Evolutionary conservation across 2,113 vertebrate species (phyloP).

Genomic region (Gracilinanus agilis): DNA sequence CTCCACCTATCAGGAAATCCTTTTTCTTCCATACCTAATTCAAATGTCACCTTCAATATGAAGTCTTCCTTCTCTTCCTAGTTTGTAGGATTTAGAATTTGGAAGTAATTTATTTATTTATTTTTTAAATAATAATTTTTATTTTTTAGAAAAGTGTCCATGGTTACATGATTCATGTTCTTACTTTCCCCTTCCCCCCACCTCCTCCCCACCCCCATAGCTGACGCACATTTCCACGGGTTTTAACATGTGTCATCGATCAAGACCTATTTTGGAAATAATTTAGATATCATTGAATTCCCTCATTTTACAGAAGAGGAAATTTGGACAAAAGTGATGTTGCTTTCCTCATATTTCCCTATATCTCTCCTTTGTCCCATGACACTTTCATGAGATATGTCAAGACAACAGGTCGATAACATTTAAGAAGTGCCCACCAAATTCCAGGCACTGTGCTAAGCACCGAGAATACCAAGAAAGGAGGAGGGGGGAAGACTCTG

Average conservation of each 20-base stretch:
- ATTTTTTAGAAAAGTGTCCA: too few species aligned
- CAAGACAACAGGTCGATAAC: neutral
- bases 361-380: neutral
- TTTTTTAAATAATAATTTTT: too few species aligned
- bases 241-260: too few species aligned
- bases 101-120: neutral
- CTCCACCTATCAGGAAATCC: neutral
- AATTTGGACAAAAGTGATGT: neutral
- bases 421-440: neutral
- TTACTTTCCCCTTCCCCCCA: too few species aligned
- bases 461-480: neutral
- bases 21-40: neutral
- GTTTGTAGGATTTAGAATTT: neutral
- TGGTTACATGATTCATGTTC: too few species aligned
- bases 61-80: neutral
- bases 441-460: neutral
- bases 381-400: neutral
- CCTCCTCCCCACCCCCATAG: too few species aligned
- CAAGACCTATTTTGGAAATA: too few species aligned
- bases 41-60: neutral
- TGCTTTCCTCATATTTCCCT: neutral
- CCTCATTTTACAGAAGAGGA: neutral
- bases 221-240: too few species aligned
- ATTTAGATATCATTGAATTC: neutral
- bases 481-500: neutral